phyloP scores from a whole-genome alignment of 2,888 invertebrate genomes.

The Cryptosula pallasiana region DNA sequence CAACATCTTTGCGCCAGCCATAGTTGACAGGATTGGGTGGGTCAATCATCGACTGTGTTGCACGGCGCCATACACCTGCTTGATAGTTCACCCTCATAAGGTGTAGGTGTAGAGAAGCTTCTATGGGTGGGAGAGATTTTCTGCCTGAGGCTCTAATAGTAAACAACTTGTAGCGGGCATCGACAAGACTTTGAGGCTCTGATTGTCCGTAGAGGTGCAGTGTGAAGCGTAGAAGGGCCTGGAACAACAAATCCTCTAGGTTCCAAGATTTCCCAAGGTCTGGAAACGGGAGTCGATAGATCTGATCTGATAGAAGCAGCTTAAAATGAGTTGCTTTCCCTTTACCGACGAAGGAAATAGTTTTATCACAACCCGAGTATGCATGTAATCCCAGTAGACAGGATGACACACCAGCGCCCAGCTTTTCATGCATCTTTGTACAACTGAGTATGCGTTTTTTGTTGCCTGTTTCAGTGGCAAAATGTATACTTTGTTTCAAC shows the following conservation, averaged over 20 bases:
- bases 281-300: not conserved
- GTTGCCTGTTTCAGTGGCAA: not conserved
- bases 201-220: not conserved
- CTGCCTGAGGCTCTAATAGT: not conserved
- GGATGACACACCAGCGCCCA: not conserved
- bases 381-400: conserved; percentile 23
- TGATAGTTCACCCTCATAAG: not conserved
- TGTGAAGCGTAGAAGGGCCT: not conserved
- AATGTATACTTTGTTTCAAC: not conserved
- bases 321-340: not conserved
- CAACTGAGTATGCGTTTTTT: not conserved
- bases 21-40: not conserved
- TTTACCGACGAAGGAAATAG: conserved; percentile 16
- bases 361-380: conserved; percentile 19
- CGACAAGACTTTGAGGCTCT: not conserved
- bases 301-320: not conserved
- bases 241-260: not conserved
- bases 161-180: not conserved
- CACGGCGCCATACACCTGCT: not conserved
- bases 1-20: not conserved
- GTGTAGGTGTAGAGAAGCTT: not conserved
- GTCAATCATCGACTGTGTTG: not conserved
- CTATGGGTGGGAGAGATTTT: not conserved
- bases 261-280: not conserved
- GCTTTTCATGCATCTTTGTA: not conserved